These are phyloP conservation scores for Acanthosoma haemorrhoidale DNA, from an alignment of 2,888 invertebrate genomes.

Conservation along the genomic window DNA sequence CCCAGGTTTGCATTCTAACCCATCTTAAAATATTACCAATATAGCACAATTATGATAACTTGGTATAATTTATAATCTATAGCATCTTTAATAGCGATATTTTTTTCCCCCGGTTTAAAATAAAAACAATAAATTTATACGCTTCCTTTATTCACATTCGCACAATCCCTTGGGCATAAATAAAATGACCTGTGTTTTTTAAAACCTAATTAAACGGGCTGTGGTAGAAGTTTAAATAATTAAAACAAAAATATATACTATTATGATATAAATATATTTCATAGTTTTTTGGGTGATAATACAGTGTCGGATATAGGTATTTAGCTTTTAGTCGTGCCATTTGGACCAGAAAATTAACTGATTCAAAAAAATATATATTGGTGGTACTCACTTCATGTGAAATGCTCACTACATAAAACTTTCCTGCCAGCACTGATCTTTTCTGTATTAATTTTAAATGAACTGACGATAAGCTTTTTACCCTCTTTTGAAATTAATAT, in stretches of 20 bases:
- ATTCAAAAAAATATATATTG: slow-evolving; percentile 17
- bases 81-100: not conserved
- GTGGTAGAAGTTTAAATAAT: slow-evolving; percentile 43
- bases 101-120: slow-evolving; percentile 4
- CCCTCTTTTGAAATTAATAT: not conserved
- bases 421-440: slow-evolving; percentile 26
- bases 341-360: slow-evolving; percentile 35
- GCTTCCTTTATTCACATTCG: slow-evolving; percentile 39
- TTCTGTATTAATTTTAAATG: slow-evolving; percentile 18
- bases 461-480: not conserved
- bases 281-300: slow-evolving; percentile 42
- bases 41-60: slow-evolving; percentile 14
- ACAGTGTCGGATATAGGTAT: slow-evolving; percentile 26
- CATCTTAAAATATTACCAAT: slow-evolving; percentile 5
- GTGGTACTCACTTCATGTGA: slow-evolving; percentile 15
- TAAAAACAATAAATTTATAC: not conserved
- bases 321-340: slow-evolving; percentile 38
- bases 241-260: slow-evolving; percentile 34
- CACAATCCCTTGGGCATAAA: slow-evolving; percentile 39
- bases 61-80: not conserved
- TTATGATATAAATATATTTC: slow-evolving; percentile 27
- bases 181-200: slow-evolving; percentile 18
- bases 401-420: slow-evolving; percentile 26
- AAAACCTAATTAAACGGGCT: slow-evolving; percentile 42
- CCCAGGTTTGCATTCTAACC: slow-evolving; percentile 26